Conservation (phyloP, 2,113 vertebrate genomes). For the Pedionomus torquatus region DNA sequence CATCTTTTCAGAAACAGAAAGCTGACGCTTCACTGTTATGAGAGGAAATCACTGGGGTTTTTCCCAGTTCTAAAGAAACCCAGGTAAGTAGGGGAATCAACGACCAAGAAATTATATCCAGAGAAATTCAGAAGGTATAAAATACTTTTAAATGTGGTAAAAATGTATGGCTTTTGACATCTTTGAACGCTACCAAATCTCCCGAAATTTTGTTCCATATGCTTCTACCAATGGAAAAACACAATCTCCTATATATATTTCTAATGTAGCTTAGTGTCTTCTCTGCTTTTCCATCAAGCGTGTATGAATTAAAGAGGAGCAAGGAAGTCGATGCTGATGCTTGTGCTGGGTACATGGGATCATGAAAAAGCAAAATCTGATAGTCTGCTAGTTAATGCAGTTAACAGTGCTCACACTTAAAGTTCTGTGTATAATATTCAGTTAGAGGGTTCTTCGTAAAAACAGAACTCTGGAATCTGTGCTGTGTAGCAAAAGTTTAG, state of each 20-base stretch:
- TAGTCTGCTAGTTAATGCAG: neutral
- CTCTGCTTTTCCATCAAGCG: neutral
- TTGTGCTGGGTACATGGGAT: neutral
- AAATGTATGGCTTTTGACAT: neutral
- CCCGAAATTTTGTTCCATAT: neutral
- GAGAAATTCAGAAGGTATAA: neutral
- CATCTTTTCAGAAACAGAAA: neutral
- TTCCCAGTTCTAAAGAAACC: neutral
- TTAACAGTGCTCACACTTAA: neutral
- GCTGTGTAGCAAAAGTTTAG: neutral
- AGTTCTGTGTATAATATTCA: neutral
- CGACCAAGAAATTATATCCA: neutral
- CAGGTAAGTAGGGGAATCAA: neutral
- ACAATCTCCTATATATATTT: accelerated
- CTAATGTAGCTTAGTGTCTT: neutral
- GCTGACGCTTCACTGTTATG: neutral
- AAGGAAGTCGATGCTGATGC: neutral
- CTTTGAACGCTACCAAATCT: neutral
- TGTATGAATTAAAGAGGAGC: neutral
- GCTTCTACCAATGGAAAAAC: neutral
- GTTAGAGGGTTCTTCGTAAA: neutral
- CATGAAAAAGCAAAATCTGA: neutral
- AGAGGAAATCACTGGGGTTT: accelerated
- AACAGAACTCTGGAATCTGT: neutral
- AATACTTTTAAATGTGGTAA: neutral